Evolutionary conservation across 1,140 invertebrate species (phyloP).

Genomic region (Araneus ventricosus): DNA sequence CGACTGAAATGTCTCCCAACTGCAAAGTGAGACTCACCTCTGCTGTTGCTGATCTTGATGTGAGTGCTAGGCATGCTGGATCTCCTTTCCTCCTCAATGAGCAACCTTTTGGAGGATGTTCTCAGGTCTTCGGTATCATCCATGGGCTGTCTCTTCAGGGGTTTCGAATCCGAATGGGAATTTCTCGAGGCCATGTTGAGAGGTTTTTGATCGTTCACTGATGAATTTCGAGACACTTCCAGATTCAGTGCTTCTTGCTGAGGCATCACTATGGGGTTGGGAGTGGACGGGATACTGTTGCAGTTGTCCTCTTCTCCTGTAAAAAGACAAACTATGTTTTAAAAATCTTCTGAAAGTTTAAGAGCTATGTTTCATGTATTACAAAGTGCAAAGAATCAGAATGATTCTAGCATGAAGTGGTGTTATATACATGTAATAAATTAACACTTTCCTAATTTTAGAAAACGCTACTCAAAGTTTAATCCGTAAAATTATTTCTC

Average conservation of each 20-base stretch:
- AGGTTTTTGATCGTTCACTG: constrained; percentile 48
- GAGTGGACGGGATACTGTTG: constrained; percentile 76
- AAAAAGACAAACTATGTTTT: constrained; percentile 10
- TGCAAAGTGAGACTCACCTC: constrained; percentile 84
- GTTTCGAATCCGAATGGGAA: background rate
- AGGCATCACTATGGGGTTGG: constrained; percentile 75
- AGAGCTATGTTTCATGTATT: background rate
- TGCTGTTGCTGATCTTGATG: constrained; percentile 90
- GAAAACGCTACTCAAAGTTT: too few relatives aligned
- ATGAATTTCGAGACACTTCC: constrained; percentile 78
- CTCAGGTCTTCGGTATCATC: constrained; percentile 74
- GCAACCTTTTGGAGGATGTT: constrained; percentile 80
- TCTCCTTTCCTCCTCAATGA: constrained; percentile 81
- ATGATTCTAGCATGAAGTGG: too few relatives aligned
- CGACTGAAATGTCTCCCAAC: too few relatives aligned
- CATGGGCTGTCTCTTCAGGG: background rate
- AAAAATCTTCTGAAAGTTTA: background rate
- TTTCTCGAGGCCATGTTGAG: constrained; percentile 39
- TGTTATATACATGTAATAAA: too few relatives aligned
- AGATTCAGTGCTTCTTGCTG: constrained; percentile 85
- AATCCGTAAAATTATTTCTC: too few relatives aligned
- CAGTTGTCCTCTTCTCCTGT: constrained; percentile 78
- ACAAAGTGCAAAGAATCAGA: too few relatives aligned
- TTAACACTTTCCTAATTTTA: too few relatives aligned
- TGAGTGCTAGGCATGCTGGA: constrained; percentile 85